Base-by-base conservation (phyloP, 2,113 vertebrate genomes). In the Scartelaos histophorus region DNA sequence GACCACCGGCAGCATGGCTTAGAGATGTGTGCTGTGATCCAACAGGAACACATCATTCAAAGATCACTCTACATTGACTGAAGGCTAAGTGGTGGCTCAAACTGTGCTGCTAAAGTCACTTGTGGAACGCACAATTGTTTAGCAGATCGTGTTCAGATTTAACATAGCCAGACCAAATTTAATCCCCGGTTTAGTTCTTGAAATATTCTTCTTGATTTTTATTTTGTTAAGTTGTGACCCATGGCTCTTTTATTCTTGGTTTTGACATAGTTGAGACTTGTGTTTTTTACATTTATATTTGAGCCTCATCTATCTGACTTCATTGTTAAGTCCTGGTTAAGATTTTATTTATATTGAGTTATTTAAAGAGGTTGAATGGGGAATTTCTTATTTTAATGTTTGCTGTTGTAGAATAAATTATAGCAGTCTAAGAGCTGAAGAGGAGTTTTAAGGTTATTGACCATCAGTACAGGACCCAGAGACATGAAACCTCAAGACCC, bases 1-100 rank as follows among this genome's bases (percentile, higher is more conserved):
- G 88, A 70, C n/a, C 68, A 83, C 83, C 72, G 58, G 84, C 73
- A 79, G 76, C 62, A 65, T 66, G 9, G 82, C 78, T 87, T 71
- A 80, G 38, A 73, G 81, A 57, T 69, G 51, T 74, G 73, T 7
- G 62, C 43, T 56, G 74, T 46, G 65, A 45, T 46, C n/a, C 65
- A 66, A 24, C 65, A 66, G 24, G 22, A 46, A 21, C 45, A 47
- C 38, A 45, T 13, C 43, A 66, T 47, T n/a, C 65, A 66, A 66
- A 45, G 65, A 66, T 66, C 45, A 64, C 29, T 38, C 60, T 38
- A 7, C 29, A 46, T 25, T n/a, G n/a, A 47, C 45, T 66, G 12
- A 46, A 7, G 65, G 43, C n/a, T 25, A 22, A 21, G 15, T 47
- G 17, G 34, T 43, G 16, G 22, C 15, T 60, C 57, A 60, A 25